Conservation (phyloP, 2,888 invertebrate genomes). For the Apodemia zela region DNA sequence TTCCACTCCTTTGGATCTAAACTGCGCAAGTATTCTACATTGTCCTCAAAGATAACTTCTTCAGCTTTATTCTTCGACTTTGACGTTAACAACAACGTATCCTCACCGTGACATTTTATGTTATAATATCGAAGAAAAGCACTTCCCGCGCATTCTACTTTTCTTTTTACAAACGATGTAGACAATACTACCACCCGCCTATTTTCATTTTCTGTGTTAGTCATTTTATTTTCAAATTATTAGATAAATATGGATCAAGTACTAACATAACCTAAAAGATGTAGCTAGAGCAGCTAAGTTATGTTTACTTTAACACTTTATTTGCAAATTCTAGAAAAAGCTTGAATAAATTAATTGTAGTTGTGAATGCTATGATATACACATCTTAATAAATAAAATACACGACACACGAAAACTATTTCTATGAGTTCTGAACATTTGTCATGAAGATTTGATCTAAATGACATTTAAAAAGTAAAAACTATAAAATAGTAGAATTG, state of each 20-base stretch:
- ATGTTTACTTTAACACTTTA: constrained; percentile 26
- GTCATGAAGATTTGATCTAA: constrained; percentile 2
- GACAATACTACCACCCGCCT: constrained; percentile 57
- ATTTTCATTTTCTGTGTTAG: constrained; percentile 53
- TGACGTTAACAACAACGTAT: constrained; percentile 61
- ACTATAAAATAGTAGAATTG: not conserved
- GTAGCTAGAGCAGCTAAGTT: constrained; percentile 29
- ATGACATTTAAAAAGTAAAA: constrained; percentile 7
- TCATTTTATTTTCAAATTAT: constrained; percentile 60
- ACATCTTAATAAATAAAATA: constrained; percentile 30
- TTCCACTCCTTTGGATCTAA: constrained; percentile 98
- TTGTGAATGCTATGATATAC: constrained; percentile 24
- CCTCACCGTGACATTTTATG: constrained; percentile 72
- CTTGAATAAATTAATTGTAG: constrained; percentile 26
- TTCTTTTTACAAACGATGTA: constrained; percentile 54
- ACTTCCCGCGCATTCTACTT: constrained; percentile 76
- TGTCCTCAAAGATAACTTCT: constrained; percentile 81
- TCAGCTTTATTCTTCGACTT: constrained; percentile 66
- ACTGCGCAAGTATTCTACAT: constrained; percentile 90
- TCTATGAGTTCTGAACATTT: constrained; percentile 3
- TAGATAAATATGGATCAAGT: constrained; percentile 53
- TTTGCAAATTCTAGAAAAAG: constrained; percentile 23
- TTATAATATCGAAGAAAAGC: constrained; percentile 73
- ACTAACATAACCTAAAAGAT: constrained; percentile 70
- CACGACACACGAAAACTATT: constrained; percentile 26